phyloP scores from a whole-genome alignment of 2,888 invertebrate genomes.

The Tetanocera ferruginea region DNA sequence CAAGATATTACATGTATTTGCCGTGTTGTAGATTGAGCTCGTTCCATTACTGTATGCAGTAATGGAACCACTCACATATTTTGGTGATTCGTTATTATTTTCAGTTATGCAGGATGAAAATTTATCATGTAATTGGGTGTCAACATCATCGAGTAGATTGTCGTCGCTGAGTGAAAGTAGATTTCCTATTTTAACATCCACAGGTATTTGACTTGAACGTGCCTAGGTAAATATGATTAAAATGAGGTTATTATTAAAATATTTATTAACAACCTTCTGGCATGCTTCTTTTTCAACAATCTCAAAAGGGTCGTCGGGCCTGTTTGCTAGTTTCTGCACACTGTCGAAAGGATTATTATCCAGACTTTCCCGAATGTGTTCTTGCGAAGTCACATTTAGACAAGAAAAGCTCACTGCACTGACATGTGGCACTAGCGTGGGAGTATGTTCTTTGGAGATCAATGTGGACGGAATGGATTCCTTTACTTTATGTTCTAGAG shows the following conservation, averaged over 20 bases:
- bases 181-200: constrained; percentile 49
- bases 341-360: constrained; percentile 59
- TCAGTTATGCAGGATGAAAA: neutral
- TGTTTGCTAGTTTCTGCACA: constrained; percentile 51
- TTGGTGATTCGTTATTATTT: neutral
- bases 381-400: neutral
- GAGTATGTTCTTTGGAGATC: neutral
- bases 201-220: constrained; percentile 10
- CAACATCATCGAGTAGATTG: constrained; percentile 38
- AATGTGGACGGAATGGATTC: constrained; percentile 32
- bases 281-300: constrained; percentile 53
- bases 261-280: constrained; percentile 38
- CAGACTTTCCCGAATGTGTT: constrained; percentile 47
- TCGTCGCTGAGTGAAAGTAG: constrained; percentile 49
- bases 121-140: neutral
- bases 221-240: constrained; percentile 36
- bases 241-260: neutral
- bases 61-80: neutral
- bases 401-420: neutral
- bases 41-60: neutral
- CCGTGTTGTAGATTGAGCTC: constrained; percentile 1
- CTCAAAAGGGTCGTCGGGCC: constrained; percentile 57
- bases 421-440: neutral
- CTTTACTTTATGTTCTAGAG: neutral
- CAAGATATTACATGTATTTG: constrained; percentile 29